Evolutionary conservation across 2,113 vertebrate species (phyloP), one percentile per base, ranked within the genome.

Genomic region (Gavia stellata): DNA sequence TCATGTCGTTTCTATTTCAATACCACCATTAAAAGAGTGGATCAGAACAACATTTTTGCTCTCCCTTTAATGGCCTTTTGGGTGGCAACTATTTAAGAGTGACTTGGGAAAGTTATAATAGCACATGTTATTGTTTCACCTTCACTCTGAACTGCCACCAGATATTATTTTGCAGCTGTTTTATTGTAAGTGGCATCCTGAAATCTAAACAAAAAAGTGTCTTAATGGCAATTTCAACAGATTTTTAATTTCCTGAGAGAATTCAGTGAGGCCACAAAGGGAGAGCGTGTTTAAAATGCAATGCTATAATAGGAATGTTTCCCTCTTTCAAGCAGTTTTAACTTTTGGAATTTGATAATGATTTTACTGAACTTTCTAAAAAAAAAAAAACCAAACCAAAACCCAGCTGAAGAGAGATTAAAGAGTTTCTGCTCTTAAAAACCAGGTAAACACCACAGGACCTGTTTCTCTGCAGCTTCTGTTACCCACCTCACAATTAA

Each of bases 191-290:
- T 78, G 75, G 75, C 79, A 97, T 92, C 90, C 81, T 93, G 81
- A 93, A 94, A 63, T 74, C 81, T 86, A 78, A 88, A 88, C 63
- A 81, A 83, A 94, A 86, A 68, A 21, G 28, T 44, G 17, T 67
- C 94, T 91, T 86, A 87, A 92, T 45, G 85, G 72, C 84, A 91
- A 77, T 94, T 96, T 94, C 81, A 90, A 94, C 67, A 92, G 87
- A 83, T 90, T 96, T 92, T 95, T 96, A 94, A 97, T 96, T 96
- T 97, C 95, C 93, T 86, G 81, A 93, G 75, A 86, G 87, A 86
- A 91, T 52, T 90, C 47, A 45, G 81, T 0, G 0, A 67, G 71
- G 63, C 42, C 80, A 88, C 3, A 0, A 80, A 82, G 44, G 36
- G 18, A 86, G 44, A 93, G 38, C 14, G 0, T 16, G 55, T 77